These are phyloP conservation scores for Sebastes ruberrimus DNA, from an alignment of 2,797 vertebrate genomes.

Conservation along the genomic window DNA sequence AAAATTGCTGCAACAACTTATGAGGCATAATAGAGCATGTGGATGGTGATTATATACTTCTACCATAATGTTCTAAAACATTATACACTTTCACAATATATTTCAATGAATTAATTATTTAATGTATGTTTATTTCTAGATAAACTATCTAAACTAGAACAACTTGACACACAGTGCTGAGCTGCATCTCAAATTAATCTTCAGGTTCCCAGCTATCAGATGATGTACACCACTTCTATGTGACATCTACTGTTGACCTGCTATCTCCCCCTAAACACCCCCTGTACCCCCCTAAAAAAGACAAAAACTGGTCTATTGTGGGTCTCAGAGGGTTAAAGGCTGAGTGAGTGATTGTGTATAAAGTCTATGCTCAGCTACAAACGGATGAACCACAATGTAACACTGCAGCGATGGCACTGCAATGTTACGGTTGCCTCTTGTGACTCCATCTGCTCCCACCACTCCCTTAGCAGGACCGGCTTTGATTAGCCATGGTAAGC, in stretches of 20 bases:
- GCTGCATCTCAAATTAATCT: too few relatives aligned
- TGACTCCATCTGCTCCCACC: background rate
- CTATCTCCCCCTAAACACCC: background rate
- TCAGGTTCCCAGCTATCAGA: too few relatives aligned
- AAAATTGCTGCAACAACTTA: background rate
- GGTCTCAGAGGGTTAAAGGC: background rate
- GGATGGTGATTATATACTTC: too few relatives aligned
- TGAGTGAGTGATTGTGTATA: background rate
- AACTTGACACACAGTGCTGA: too few relatives aligned
- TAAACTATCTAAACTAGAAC: too few relatives aligned
- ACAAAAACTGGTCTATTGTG: background rate
- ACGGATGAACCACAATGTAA: background rate
- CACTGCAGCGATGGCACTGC: background rate
- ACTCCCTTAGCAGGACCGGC: background rate
- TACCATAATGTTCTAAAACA: too few relatives aligned
- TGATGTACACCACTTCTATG: too few relatives aligned
- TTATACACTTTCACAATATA: too few relatives aligned
- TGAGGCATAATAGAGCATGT: too few relatives aligned
- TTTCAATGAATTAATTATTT: too few relatives aligned
- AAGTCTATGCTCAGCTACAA: background rate
- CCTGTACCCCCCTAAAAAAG: background rate
- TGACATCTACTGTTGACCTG: background rate
- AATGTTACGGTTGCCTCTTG: background rate
- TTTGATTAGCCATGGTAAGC: conserved; percentile 38
- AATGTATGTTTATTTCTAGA: too few relatives aligned